phyloP scores from a whole-genome alignment of 2,888 invertebrate species.

The Elmis aenea region DNA sequence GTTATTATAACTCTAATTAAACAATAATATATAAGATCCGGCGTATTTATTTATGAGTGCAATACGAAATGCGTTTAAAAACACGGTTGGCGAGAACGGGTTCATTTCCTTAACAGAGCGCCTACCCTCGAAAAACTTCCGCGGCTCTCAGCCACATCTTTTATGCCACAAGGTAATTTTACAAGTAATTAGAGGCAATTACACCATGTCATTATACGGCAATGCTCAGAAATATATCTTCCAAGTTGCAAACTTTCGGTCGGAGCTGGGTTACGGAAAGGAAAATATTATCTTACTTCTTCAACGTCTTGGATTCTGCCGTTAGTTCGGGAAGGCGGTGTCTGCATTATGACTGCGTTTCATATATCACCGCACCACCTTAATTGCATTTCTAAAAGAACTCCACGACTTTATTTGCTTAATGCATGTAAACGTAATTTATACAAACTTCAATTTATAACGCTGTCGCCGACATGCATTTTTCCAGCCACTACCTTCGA shows the following conservation, averaged over 20 bases:
- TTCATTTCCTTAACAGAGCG: constrained; percentile 35
- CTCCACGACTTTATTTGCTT: constrained; percentile 12
- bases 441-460: constrained; percentile 44
- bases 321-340: background rate
- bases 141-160: constrained; percentile 41
- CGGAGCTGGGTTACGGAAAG: constrained; percentile 30
- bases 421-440: constrained; percentile 19
- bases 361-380: constrained; percentile 15
- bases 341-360: constrained; percentile 2
- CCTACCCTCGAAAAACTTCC: constrained; percentile 41
- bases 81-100: constrained; percentile 31
- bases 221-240: constrained; percentile 44
- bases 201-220: constrained; percentile 48
- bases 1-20: constrained; percentile 43
- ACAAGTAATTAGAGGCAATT: constrained; percentile 52
- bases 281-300: constrained; percentile 39
- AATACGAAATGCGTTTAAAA: constrained; percentile 21
- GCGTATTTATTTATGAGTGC: constrained; percentile 20
- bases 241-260: constrained; percentile 34
- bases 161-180: constrained; percentile 51
- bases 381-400: constrained; percentile 13
- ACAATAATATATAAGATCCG: constrained; percentile 39
- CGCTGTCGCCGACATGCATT: constrained; percentile 47
- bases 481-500: constrained; percentile 46
- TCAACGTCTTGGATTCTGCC: constrained; percentile 14